phyloP scores from a whole-genome alignment of 2,113 vertebrate species.

The Phocoena sinus region DNA sequence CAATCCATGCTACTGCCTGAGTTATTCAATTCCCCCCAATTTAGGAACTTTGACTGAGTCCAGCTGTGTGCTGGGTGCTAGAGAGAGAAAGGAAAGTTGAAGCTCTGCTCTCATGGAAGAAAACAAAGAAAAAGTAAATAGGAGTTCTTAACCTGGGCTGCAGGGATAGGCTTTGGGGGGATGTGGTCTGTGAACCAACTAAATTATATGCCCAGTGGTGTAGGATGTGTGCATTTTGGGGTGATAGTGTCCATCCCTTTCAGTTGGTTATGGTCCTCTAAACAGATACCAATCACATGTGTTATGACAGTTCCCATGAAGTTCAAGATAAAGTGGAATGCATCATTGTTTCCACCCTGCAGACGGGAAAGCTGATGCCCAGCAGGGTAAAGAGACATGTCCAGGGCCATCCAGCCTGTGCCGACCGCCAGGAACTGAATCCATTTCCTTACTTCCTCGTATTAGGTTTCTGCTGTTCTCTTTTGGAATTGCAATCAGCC shows the following conservation, averaged over 20 bases:
- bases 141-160: not conserved
- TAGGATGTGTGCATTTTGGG: too few relatives aligned
- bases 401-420: not conserved
- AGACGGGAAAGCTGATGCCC: not conserved
- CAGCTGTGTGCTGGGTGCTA: not conserved
- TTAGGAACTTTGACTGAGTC: not conserved
- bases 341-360: not conserved
- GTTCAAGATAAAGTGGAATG: not conserved
- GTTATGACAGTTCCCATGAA: too few relatives aligned
- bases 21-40: not conserved
- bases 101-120: not conserved
- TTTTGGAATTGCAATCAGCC: not conserved
- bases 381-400: accelerated
- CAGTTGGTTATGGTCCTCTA: not conserved
- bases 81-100: not conserved
- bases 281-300: not conserved
- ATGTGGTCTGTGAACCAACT: not conserved
- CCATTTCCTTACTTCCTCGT: not conserved
- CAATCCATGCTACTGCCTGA: too few relatives aligned
- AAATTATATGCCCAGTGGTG: too few relatives aligned
- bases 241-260: not conserved
- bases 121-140: not conserved
- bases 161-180: not conserved
- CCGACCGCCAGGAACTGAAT: not conserved
- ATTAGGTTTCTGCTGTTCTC: not conserved